Conservation (phyloP, 2,797 vertebrate species). For the Sebastes cheni region DNA sequence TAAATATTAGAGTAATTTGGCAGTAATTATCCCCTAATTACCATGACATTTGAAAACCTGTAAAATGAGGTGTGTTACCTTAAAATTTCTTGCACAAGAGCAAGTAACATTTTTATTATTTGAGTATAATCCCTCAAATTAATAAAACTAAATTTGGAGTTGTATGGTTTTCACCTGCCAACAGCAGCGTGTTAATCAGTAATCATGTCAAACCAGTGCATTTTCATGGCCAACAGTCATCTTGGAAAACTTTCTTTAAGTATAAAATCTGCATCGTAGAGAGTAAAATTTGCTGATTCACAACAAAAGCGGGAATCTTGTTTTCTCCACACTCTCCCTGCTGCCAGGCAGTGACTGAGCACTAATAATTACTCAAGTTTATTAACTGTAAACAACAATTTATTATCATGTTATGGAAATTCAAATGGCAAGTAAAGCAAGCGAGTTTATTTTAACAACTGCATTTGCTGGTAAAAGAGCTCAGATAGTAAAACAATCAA, state of each 20-base stretch:
- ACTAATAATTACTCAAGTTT: not conserved
- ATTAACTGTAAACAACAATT: constrained; percentile 49
- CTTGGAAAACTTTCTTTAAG: constrained; percentile 15
- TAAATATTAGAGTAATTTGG: too few relatives aligned
- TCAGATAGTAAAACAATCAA: constrained; percentile 10
- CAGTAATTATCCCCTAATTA: too few relatives aligned
- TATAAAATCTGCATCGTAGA: constrained; percentile 19
- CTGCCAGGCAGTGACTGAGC: constrained; percentile 17
- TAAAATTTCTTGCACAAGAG: not conserved
- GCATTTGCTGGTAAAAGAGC: constrained; percentile 28
- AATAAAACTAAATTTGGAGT: not conserved
- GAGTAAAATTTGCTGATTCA: constrained; percentile 15
- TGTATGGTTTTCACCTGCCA: constrained; percentile 35
- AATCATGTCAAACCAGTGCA: constrained; percentile 64
- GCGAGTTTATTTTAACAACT: constrained; percentile 41
- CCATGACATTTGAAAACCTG: too few relatives aligned
- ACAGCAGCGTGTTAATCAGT: constrained; percentile 47
- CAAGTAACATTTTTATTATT: not conserved
- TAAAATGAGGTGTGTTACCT: too few relatives aligned
- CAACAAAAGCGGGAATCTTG: constrained; percentile 7
- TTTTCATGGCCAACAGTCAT: constrained; percentile 69
- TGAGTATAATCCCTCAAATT: not conserved
- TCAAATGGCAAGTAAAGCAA: constrained; percentile 53
- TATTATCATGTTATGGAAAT: constrained; percentile 48
- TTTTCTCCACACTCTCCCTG: constrained; percentile 1